phyloP scores from a whole-genome alignment of 2,113 vertebrate species.

The Puma concolor region DNA sequence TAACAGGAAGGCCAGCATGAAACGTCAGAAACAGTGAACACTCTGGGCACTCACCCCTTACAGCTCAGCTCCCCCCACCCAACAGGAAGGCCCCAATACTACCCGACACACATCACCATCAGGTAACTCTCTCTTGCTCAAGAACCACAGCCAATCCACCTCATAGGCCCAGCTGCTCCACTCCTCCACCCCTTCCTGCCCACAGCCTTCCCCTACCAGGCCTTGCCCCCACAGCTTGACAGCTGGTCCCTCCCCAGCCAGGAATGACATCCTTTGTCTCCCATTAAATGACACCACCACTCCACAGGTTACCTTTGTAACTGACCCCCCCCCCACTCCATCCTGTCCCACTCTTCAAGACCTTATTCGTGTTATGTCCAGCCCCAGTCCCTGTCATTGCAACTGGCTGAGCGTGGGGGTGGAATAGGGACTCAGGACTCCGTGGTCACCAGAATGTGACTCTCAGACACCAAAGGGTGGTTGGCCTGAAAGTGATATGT shows the following conservation, averaged over 20 bases:
- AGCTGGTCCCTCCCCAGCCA: not conserved
- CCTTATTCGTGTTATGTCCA: not conserved
- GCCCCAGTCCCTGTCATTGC: not conserved
- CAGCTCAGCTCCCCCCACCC: too few relatives aligned
- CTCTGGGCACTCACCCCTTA: not conserved
- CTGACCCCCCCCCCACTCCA: not conserved
- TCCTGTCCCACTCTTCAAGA: not conserved
- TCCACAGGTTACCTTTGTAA: not conserved
- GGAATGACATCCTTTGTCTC: not conserved
- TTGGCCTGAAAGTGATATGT: not conserved
- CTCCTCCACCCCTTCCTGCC: not conserved
- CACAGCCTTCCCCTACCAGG: too few relatives aligned
- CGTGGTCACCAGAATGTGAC: not conserved
- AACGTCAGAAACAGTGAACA: not conserved
- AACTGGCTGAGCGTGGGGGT: not conserved
- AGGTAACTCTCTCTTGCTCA: not conserved
- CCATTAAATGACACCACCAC: not conserved
- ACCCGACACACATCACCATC: not conserved
- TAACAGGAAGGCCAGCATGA: not conserved
- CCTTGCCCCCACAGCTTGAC: not conserved
- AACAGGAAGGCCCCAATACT: not conserved
- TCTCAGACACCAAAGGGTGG: not conserved
- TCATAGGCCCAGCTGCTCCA: not conserved
- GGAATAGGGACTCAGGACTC: not conserved
- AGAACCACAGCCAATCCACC: not conserved